Base-by-base conservation (phyloP, 2,888 invertebrate genomes). In the Gonocerus acuteangulatus region DNA sequence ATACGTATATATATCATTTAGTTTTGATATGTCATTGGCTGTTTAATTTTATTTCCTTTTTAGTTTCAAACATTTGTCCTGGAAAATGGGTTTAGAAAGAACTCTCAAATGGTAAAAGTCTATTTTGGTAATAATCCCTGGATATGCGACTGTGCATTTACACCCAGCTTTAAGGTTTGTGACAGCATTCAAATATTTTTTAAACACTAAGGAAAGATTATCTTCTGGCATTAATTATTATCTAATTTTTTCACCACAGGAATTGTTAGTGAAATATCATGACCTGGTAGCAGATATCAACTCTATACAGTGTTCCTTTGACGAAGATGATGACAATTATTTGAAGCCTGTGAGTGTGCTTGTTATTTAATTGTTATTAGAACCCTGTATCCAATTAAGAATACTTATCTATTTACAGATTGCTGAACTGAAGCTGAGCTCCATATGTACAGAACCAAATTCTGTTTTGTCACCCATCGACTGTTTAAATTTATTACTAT, bases 81-180 rank as follows among this genome's bases (percentile, higher is more conserved):
- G 65, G 88, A 89, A 69, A 86, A 89, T 71, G 87, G 86, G 0
- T 78, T 91, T 22, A 80, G 85, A 69, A 81, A 81, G 52, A 90
- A 89, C 72, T 77, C 78, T 44, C 83, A 85, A 68, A 85, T 84
- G 39, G 83, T 82, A 69, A 78, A 83, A 61, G 75, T 90, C 27
- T 82, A 80, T 69, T 76, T 90, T 1, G 87, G 88, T 1, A 77
- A 80, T 65, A 91, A 91, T 74, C 87, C 89, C 0, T 91, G 89
- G 89, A 78, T 82, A 22, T 91, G 91, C 71, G 87, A 89, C 69
- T 91, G 91, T 68, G 80, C 81, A 66, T 89, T 86, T 72, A 85
- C 86, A 2, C 88, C 89, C 45, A 79, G 83, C 39, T 87, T 91
- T 71, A 86, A 87, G 71, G 85, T 47, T 19, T 21, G 7, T 15